A percentile compares a stretch with the other conserved stretches of the same genome.
These are phyloP conservation scores for Solenodon paradoxus DNA, from an alignment of 2,113 vertebrate genomes.

Conservation along the genomic window DNA sequence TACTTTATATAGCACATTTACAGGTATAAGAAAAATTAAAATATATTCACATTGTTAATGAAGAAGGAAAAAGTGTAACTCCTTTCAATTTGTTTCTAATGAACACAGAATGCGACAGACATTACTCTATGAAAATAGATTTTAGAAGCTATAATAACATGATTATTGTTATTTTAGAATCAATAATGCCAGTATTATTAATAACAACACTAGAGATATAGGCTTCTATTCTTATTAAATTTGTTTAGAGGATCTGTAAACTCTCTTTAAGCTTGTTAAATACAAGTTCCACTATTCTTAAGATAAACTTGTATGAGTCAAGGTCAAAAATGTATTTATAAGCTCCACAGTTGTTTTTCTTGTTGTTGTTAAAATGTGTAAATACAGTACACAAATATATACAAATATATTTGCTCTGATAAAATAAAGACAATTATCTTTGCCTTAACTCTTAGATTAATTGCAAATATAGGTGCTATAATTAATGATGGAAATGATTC, in stretches of 20 bases:
- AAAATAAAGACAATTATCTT: not conserved
- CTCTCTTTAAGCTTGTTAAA: not conserved
- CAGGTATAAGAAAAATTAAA: not conserved
- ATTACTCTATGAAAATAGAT: not conserved
- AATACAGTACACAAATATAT: not conserved
- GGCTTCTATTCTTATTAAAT: not conserved
- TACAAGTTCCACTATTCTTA: not conserved
- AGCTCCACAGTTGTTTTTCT: not conserved
- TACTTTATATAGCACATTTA: not conserved
- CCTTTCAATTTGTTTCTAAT: not conserved
- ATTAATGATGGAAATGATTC: not conserved
- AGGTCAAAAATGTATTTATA: not conserved
- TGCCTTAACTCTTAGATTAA: not conserved
- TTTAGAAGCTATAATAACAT: not conserved
- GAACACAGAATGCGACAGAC: not conserved
- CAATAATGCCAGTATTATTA: too few species aligned
- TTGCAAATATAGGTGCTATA: not conserved
- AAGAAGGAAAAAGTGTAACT: not conserved
- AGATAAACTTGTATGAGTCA: not conserved
- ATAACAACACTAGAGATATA: not conserved
- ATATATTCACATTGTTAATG: not conserved
- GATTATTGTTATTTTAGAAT: too few species aligned
- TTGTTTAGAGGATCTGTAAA: not conserved
- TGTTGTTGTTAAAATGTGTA: not conserved
- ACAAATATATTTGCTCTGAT: not conserved